Base-by-base conservation (phyloP, 2,797 vertebrate genomes). In the Centropyge bicolor region DNA sequence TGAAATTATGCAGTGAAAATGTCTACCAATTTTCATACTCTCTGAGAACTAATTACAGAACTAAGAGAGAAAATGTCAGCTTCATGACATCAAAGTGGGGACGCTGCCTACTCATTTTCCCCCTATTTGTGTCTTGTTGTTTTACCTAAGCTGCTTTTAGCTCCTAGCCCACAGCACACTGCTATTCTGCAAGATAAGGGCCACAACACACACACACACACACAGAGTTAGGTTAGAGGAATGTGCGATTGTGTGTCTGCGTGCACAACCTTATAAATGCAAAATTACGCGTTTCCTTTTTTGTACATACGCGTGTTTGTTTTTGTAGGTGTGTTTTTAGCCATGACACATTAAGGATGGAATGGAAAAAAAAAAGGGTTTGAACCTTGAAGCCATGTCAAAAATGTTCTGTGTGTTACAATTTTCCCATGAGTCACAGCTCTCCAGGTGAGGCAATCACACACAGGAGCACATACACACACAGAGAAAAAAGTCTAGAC, bases 21-120 rank as follows among this genome's bases (percentile, higher is more conserved):
- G 75, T 86, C 83, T 78, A 59, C 84, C 77, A 85, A 82, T 91
- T 87, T 88, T 74, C 87, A 81, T 85, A 82, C 86, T 88, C 76
- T 77, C 80, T 77, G 83, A 89, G 81, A 93, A 89, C 89, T 92
- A 92, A 93, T 94, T 93, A 92, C 82, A 93, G 82, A 90, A 89
- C 74, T 66, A 81, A 59, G 65, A 81, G 80, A 84, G 71, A 86
- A 92, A 90, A 88, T 90, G 89, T 88, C 90, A 91, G 78, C 87
- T 65, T 86, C 35, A 45, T 87, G 91, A 91, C 91, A 90, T 93
- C 91, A 93, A 93, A 93, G 89, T 83, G 70, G 56, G 62, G 77
- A 78, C 16, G 31, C 75, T 81, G 85, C 85, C 86, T 85, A 78
- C 85, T 91, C 71, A 86, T 84, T 86, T 80, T 48, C 8, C 55